These are phyloP conservation scores for Sitophilus oryzae DNA, from an alignment of 1,140 invertebrate genomes.

Conservation along the genomic window DNA sequence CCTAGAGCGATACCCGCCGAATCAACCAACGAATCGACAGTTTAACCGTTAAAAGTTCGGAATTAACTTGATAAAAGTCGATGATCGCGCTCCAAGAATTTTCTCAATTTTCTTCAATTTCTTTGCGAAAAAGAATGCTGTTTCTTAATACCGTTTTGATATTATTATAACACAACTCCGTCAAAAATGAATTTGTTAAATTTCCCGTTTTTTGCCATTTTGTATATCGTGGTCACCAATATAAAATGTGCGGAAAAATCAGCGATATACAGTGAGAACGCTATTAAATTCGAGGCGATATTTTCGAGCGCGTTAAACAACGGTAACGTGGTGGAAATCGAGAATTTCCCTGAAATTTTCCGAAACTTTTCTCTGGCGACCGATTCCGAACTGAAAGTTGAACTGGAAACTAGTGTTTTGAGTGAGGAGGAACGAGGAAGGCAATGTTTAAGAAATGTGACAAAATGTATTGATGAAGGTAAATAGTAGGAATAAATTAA, in stretches of 20 bases:
- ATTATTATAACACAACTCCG: too few species aligned
- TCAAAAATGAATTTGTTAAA: constrained; percentile 4
- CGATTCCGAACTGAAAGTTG: not conserved
- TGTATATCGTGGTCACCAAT: constrained; percentile 19
- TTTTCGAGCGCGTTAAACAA: not conserved
- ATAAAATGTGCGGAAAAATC: constrained; percentile 18
- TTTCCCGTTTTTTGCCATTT: constrained; percentile 15
- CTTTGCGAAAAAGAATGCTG: too few species aligned
- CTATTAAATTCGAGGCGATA: not conserved
- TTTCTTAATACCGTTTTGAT: too few species aligned
- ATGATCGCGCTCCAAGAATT: not conserved
- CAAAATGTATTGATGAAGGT: constrained; percentile 34
- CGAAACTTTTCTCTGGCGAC: not conserved
- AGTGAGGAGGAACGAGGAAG: constrained; percentile 29
- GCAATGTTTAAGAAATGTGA: constrained; percentile 33
- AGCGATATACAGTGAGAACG: not conserved
- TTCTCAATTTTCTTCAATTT: too few species aligned
- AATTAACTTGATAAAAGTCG: too few species aligned
- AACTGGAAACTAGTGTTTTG: not conserved
- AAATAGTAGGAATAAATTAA: too few species aligned
- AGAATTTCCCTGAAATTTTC: not conserved
- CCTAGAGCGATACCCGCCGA: not conserved
- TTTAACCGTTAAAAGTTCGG: not conserved
- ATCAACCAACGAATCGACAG: not conserved
- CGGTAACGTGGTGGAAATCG: not conserved